Evolutionary conservation across 2,797 vertebrate species (phyloP).

Genomic region (Lophotriccus pileatus): DNA sequence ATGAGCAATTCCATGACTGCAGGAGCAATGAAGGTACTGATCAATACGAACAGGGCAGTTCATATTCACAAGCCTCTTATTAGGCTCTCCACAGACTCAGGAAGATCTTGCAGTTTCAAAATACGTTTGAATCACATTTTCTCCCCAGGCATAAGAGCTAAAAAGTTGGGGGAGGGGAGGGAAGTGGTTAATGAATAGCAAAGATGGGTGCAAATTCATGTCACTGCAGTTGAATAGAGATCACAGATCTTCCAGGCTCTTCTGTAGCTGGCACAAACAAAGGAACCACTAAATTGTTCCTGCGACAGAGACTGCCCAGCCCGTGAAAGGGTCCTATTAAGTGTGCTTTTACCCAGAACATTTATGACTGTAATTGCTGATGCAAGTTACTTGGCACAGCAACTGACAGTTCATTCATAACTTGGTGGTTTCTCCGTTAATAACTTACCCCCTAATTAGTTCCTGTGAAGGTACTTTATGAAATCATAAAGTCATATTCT

Average conservation of each 20-base stretch:
- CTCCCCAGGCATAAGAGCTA: not conserved
- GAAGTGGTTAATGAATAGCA: not conserved
- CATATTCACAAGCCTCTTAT: not conserved
- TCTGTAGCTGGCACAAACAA: constrained; percentile 3
- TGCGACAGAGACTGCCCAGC: not conserved
- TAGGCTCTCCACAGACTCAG: not conserved
- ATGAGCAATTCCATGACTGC: not conserved
- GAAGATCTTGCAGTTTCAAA: not conserved
- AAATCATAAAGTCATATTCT: constrained; percentile 16
- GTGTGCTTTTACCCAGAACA: constrained; percentile 28
- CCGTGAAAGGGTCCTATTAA: constrained; percentile 13
- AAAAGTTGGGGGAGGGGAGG: not conserved
- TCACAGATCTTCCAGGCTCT: constrained; percentile 1
- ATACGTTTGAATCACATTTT: not conserved
- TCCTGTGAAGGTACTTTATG: constrained; percentile 35
- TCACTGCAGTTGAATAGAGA: not conserved
- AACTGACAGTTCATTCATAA: constrained; percentile 18
- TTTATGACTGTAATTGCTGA: constrained; percentile 1
- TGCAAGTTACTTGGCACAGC: constrained; percentile 40
- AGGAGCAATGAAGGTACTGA: not conserved
- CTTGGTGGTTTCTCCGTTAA: not conserved
- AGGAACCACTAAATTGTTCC: constrained; percentile 20
- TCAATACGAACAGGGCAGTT: not conserved
- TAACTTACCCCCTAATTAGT: constrained; percentile 24
- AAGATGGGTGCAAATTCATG: constrained; percentile 1